These are phyloP conservation scores for Spilarctia lutea DNA, from an alignment of 2,888 invertebrate species.

Conservation along the genomic window DNA sequence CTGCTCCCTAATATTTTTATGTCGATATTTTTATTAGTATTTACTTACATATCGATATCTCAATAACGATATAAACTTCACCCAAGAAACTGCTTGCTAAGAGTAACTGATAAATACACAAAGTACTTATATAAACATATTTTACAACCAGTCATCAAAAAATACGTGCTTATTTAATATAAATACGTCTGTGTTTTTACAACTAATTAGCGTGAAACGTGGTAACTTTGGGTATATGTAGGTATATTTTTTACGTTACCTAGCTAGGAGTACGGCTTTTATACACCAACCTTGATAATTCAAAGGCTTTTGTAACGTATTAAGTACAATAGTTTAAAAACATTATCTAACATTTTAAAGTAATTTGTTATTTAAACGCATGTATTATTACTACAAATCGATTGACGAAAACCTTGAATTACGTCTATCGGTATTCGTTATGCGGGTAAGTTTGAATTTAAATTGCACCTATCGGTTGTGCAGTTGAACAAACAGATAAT, in stretches of 20 bases:
- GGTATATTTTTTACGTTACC: slow-evolving; percentile 31
- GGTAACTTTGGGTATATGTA: slow-evolving; percentile 19
- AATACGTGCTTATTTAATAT: slow-evolving; percentile 14
- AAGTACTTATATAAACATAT: background rate
- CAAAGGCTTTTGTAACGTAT: slow-evolving; percentile 27
- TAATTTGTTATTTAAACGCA: slow-evolving; percentile 48
- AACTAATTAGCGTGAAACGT: slow-evolving; percentile 28
- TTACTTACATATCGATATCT: no score
- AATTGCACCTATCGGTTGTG: slow-evolving; percentile 31
- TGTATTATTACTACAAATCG: slow-evolving; percentile 47
- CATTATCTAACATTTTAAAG: slow-evolving; percentile 31
- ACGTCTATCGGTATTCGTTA: slow-evolving; percentile 21
- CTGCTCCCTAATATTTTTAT: background rate
- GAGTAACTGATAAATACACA: background rate
- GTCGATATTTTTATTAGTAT: background rate
- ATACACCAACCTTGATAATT: slow-evolving; percentile 7
- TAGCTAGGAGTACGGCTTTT: slow-evolving; percentile 27
- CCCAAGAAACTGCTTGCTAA: background rate
- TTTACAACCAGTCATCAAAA: background rate
- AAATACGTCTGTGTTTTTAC: slow-evolving; percentile 30
- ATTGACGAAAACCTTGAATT: slow-evolving; percentile 46
- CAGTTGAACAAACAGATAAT: slow-evolving; percentile 50
- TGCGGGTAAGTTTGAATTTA: slow-evolving; percentile 45
- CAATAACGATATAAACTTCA: background rate
- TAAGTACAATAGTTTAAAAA: slow-evolving; percentile 32